phyloP scores from a whole-genome alignment of 2,797 vertebrate species.

The Sebastolobus altivelis region DNA sequence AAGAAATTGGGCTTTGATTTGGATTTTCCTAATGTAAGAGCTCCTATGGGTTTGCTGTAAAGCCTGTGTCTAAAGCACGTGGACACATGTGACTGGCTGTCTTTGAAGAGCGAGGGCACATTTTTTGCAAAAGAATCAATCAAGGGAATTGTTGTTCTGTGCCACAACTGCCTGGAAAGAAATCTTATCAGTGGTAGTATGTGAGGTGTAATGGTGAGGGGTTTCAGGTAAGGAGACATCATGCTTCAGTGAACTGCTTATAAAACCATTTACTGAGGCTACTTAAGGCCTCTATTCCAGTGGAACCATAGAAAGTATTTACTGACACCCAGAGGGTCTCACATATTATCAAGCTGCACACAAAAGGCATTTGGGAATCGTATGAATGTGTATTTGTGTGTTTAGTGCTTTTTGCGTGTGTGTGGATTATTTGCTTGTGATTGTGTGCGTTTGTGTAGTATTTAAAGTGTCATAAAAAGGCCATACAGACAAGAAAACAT shows the following conservation, averaged over 20 bases:
- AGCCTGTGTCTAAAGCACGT: constrained; percentile 28
- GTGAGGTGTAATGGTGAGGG: constrained; percentile 54
- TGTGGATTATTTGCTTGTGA: constrained; percentile 23
- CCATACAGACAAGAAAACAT: constrained; percentile 22
- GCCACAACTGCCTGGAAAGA: constrained; percentile 55
- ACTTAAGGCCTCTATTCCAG: constrained; percentile 47
- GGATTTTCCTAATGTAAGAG: constrained; percentile 45
- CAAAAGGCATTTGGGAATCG: constrained; percentile 39
- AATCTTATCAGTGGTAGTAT: constrained; percentile 65
- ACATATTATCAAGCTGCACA: constrained; percentile 37
- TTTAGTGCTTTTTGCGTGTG: constrained; percentile 21
- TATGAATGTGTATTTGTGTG: constrained; percentile 18
- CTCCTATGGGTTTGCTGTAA: constrained; percentile 32
- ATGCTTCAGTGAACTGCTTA: constrained; percentile 59
- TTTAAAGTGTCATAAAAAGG: constrained; percentile 33
- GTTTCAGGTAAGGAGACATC: constrained; percentile 53
- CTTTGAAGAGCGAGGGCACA: constrained; percentile 46
- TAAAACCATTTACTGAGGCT: constrained; percentile 58
- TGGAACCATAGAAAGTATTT: constrained; percentile 52
- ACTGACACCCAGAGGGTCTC: constrained; percentile 42
- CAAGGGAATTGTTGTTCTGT: constrained; percentile 49
- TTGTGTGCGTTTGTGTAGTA: constrained; percentile 9
- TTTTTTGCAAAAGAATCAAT: constrained; percentile 42
- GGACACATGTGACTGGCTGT: constrained; percentile 34
- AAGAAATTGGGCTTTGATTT: constrained; percentile 30